Conservation (phyloP, 1,140 invertebrate species). For the Gryllus bimaculatus region DNA sequence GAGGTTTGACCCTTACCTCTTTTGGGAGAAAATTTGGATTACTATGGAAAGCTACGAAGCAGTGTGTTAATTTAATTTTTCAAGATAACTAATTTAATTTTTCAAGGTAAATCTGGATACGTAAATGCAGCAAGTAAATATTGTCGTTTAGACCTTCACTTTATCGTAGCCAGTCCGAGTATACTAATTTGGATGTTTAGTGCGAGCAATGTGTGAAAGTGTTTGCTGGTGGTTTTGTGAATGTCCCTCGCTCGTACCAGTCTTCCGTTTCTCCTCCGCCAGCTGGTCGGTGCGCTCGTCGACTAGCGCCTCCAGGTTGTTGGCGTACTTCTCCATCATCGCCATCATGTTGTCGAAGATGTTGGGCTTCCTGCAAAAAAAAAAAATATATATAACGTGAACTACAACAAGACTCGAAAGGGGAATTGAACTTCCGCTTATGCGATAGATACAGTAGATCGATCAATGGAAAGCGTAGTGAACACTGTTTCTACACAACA, state of each 20-base stretch:
- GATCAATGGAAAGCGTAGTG: too few species aligned
- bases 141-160: neutral
- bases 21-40: too few species aligned
- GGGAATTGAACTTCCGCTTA: too few species aligned
- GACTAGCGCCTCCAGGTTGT: constrained; percentile 78
- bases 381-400: neutral
- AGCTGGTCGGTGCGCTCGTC: constrained; percentile 89
- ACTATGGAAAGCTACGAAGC: too few species aligned
- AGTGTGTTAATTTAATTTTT: neutral
- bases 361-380: constrained; percentile 59
- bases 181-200: too few species aligned
- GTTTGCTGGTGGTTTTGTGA: too few species aligned
- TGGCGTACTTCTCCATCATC: constrained; percentile 87
- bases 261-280: constrained; percentile 94
- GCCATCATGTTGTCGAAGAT: constrained; percentile 89
- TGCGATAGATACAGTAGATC: too few species aligned
- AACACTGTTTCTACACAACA: too few species aligned
- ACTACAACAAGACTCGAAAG: too few species aligned
- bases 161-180: too few species aligned
- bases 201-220: too few species aligned
- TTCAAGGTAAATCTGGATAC: neutral
- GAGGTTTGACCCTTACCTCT: too few species aligned
- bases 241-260: constrained; percentile 44
- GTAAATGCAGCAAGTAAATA: neutral
- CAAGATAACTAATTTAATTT: neutral